phyloP scores from a whole-genome alignment of 2,888 invertebrate species.

The Hydrotaea cyrtoneurina region DNA sequence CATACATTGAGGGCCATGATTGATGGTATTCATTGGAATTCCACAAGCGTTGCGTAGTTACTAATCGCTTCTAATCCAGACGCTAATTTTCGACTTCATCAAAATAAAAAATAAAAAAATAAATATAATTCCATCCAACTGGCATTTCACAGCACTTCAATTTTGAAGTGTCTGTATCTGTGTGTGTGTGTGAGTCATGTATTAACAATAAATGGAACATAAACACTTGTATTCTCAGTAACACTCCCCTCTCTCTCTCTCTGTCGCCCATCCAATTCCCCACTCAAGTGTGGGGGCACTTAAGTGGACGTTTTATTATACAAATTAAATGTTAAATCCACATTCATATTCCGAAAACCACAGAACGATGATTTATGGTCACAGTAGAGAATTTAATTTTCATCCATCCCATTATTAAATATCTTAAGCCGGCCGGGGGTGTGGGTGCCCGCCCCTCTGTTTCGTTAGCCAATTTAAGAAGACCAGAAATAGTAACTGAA shows the following conservation, averaged over 20 bases:
- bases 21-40: neutral
- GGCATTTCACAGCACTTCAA: neutral
- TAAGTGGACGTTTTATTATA: conserved; percentile 3
- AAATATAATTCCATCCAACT: neutral
- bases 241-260: neutral
- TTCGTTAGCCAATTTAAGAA: neutral
- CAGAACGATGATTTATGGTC: conserved; percentile 1
- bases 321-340: conserved; percentile 4
- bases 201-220: neutral
- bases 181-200: too few species aligned
- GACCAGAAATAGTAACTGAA: conserved; percentile 7
- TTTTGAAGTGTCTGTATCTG: neutral
- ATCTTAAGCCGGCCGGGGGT: too few species aligned
- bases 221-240: neutral
- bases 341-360: neutral
- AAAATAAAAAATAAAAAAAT: too few species aligned
- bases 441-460: too few species aligned
- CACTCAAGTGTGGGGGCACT: neutral
- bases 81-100: neutral
- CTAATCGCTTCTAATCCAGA: neutral
- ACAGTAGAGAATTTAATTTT: too few species aligned
- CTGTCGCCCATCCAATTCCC: neutral
- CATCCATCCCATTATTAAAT: too few species aligned
- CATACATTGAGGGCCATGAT: neutral
- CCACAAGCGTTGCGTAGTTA: neutral